Conservation (phyloP, 2,888 invertebrate genomes). For the Leptopilina myrica region DNA sequence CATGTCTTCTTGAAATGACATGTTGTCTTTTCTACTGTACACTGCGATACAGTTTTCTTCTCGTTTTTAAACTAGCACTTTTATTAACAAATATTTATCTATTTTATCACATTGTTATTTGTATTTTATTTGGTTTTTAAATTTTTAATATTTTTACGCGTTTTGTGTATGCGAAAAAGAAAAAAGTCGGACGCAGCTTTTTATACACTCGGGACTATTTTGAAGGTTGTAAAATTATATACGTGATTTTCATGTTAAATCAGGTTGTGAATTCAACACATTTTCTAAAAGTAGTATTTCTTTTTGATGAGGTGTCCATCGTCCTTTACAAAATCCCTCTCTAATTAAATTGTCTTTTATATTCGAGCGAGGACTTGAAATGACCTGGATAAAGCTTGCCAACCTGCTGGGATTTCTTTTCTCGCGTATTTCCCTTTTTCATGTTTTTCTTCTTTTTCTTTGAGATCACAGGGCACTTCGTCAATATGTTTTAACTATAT, state of each 20-base stretch:
- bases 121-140: no score
- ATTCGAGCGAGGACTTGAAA: constrained; percentile 56
- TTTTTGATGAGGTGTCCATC: constrained; percentile 15
- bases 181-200: no score
- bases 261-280: neutral
- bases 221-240: neutral
- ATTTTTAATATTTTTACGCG: no score
- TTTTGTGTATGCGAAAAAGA: no score
- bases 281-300: constrained; percentile 1
- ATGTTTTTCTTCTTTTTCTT: constrained; percentile 9
- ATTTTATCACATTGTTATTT: no score
- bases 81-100: no score
- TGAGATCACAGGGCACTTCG: constrained; percentile 9
- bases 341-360: constrained; percentile 72
- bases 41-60: no score
- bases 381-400: constrained; percentile 18
- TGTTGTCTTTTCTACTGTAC: neutral
- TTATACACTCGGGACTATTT: no score
- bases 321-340: constrained; percentile 64
- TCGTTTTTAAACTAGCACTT: no score
- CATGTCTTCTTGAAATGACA: constrained; percentile 31
- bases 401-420: constrained; percentile 19
- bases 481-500: constrained; percentile 19
- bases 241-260: constrained; percentile 11
- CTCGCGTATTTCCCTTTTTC: constrained; percentile 15